Percentiles rank a stretch among this genome's conserved stretches.
phyloP scores from a whole-genome alignment of 2,797 vertebrate genomes.

The Paramormyrops hopkinsi region DNA sequence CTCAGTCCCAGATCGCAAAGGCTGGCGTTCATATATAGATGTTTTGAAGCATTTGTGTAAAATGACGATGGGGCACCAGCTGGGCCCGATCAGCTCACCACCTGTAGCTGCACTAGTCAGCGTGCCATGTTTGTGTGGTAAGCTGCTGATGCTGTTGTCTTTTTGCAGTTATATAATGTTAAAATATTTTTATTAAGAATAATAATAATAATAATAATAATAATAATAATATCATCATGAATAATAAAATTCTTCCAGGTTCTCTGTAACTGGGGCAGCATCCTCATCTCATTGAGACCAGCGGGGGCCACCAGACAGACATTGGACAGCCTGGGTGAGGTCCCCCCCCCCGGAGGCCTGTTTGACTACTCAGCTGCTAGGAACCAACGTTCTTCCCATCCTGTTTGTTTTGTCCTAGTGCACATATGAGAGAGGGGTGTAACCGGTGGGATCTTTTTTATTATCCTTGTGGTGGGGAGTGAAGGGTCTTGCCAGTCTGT shows the following conservation, averaged over 20 bases:
- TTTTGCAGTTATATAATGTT: not conserved
- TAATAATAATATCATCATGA: not conserved
- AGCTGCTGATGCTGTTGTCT: not conserved
- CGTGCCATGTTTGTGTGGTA: not conserved
- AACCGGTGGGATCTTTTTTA: not conserved
- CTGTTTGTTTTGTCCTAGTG: slow-evolving; percentile 53
- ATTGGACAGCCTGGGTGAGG: slow-evolving; percentile 1
- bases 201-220: no score
- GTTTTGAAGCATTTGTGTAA: not conserved
- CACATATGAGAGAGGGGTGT: slow-evolving; percentile 59
- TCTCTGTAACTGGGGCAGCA: slow-evolving; percentile 70
- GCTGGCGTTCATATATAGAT: not conserved
- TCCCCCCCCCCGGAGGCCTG: slow-evolving; percentile 24
- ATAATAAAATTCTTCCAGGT: slow-evolving; percentile 53
- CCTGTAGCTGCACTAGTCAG: not conserved
- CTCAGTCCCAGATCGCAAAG: not conserved
- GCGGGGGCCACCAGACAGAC: not conserved
- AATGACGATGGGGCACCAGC: not conserved
- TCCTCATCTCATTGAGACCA: slow-evolving; percentile 68
- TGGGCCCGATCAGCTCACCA: not conserved
- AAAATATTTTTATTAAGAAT: no score
- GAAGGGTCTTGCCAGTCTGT: not conserved
- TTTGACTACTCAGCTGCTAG: slow-evolving; percentile 51
- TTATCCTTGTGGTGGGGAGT: not conserved
- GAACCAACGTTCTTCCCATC: slow-evolving; percentile 49